phyloP scores from a whole-genome alignment of 1,140 invertebrate species.

The Anastrepha ludens region DNA sequence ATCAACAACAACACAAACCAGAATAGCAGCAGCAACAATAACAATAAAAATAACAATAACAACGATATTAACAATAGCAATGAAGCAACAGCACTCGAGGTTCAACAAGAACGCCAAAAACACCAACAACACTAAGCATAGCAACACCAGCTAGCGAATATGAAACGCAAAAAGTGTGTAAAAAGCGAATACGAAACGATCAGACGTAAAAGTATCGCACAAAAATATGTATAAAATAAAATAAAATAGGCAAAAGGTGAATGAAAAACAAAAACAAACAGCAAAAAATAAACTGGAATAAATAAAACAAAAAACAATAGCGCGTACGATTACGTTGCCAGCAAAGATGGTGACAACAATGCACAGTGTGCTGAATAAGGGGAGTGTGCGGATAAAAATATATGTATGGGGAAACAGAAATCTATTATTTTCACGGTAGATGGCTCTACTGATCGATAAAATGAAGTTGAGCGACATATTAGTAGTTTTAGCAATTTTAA shows the following conservation, averaged over 20 bases:
- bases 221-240: conserved; percentile 1
- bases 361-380: background rate
- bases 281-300: background rate
- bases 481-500: no score
- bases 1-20: background rate
- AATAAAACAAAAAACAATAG: background rate
- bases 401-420: background rate
- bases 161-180: conserved; percentile 14
- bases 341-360: background rate
- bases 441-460: no score
- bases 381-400: background rate
- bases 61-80: conserved; percentile 18
- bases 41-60: background rate
- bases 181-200: conserved; percentile 26
- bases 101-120: conserved; percentile 6
- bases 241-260: background rate
- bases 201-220: conserved; percentile 13
- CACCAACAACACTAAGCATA: background rate
- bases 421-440: no score
- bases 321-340: background rate
- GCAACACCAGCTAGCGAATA: background rate
- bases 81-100: background rate
- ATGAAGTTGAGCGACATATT: no score
- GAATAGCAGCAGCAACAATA: conserved; percentile 1
- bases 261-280: background rate